Conservation (phyloP, 2,113 vertebrate genomes). For the Psophia crepitans region DNA sequence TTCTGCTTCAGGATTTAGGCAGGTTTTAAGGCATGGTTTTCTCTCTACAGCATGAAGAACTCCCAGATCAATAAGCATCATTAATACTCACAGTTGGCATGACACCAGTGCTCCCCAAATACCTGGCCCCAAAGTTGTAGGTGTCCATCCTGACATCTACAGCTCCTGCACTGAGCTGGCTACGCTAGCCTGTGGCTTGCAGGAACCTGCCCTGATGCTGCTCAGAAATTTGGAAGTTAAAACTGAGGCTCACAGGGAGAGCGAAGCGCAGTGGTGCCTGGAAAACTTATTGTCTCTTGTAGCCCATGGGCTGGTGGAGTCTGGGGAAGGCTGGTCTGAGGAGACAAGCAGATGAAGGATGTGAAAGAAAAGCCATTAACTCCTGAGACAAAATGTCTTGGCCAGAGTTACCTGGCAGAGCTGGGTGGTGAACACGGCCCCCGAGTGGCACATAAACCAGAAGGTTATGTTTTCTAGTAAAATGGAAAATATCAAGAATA, state of each 20-base stretch:
- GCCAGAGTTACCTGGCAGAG: not conserved
- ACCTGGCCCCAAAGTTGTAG: not conserved
- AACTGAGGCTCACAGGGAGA: not conserved
- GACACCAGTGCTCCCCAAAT: not conserved
- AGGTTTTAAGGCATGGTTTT: not conserved
- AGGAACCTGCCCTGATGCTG: not conserved
- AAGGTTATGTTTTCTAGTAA: not conserved
- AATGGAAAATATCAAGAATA: not conserved
- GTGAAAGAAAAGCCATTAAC: not conserved
- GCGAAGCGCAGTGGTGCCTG: not conserved
- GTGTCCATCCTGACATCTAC: not conserved
- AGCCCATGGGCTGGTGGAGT: not conserved
- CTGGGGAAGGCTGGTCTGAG: not conserved
- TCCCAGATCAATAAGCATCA: not conserved
- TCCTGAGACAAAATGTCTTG: not conserved
- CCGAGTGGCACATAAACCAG: not conserved
- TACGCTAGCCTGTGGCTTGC: fast-evolving
- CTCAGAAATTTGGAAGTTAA: not conserved
- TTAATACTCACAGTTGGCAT: not conserved
- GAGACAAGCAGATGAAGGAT: not conserved
- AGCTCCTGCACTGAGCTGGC: not conserved
- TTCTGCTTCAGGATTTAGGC: not conserved
- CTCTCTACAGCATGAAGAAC: not conserved
- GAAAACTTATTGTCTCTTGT: not conserved
- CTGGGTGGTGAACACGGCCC: not conserved